phyloP scores from a whole-genome alignment of 2,113 vertebrate species.

The Dermatemys mawii region DNA sequence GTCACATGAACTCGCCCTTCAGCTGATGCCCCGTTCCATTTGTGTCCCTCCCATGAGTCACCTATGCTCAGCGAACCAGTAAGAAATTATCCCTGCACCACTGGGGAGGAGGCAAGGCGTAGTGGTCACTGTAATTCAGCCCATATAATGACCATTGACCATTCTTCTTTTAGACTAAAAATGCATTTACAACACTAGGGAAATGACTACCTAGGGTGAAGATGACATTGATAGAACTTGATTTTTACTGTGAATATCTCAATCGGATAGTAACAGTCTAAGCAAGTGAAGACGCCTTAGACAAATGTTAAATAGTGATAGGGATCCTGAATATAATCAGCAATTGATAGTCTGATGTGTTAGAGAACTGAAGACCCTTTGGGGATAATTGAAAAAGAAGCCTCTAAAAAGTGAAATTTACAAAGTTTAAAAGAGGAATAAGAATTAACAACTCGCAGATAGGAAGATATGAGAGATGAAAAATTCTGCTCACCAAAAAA shows the following conservation, averaged over 20 bases:
- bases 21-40: too few species aligned
- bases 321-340: background rate
- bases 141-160: background rate
- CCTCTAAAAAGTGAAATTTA: background rate
- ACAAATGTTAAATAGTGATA: background rate
- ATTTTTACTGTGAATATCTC: background rate
- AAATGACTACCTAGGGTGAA: background rate
- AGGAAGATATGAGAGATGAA: accelerated
- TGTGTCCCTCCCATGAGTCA: too few species aligned
- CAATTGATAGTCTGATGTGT: background rate
- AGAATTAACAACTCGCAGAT: background rate
- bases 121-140: background rate
- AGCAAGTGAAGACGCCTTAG: background rate
- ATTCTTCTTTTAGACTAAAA: background rate
- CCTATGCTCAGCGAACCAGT: too few species aligned
- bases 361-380: background rate
- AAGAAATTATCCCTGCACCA: too few species aligned
- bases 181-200: background rate
- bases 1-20: too few species aligned
- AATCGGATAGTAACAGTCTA: background rate
- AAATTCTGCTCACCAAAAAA: background rate
- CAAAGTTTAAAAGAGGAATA: background rate
- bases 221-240: accelerated
- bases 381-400: background rate
- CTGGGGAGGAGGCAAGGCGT: background rate